Percentiles rank a stretch among this genome's conserved stretches.
phyloP scores from a whole-genome alignment of 2,888 invertebrate species.

The Cheilosia urbana region DNA sequence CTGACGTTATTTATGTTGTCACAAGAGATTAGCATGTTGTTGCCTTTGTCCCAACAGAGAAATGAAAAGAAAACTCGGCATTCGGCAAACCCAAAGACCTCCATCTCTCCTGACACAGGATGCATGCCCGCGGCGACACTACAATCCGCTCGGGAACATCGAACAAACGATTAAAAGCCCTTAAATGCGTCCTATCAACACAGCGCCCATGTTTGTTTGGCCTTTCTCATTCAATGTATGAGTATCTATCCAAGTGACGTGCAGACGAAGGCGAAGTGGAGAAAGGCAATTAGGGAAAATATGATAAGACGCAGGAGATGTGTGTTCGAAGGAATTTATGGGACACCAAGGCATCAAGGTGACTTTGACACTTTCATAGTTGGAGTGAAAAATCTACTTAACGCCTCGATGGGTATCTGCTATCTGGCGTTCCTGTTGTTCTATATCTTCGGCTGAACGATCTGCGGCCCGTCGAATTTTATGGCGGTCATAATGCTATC shows the following conservation, averaged over 20 bases:
- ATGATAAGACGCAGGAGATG: slow-evolving; percentile 56
- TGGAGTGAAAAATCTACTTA: slow-evolving; percentile 36
- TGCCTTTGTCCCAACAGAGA: slow-evolving; percentile 57
- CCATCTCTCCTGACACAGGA: slow-evolving; percentile 37
- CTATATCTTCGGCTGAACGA: slow-evolving; percentile 57
- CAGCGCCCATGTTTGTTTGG: slow-evolving; percentile 54
- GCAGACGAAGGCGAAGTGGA: slow-evolving; percentile 7
- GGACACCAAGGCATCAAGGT: slow-evolving; percentile 43
- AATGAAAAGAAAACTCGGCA: slow-evolving; percentile 71
- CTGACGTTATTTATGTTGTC: slow-evolving; percentile 75
- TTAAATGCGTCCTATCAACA: slow-evolving; percentile 59
- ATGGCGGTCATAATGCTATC: slow-evolving; percentile 55
- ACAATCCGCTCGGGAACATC: slow-evolving; percentile 41
- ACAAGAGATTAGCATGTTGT: slow-evolving; percentile 73
- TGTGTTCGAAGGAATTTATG: slow-evolving; percentile 61
- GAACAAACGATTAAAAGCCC: slow-evolving; percentile 68
- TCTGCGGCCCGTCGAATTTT: slow-evolving; percentile 65
- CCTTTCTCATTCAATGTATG: slow-evolving; percentile 4
- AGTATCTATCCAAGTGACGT: slow-evolving; percentile 1
- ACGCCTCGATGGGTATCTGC: slow-evolving; percentile 51
- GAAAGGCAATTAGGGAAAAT: slow-evolving; percentile 66
- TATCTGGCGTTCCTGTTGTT: slow-evolving; percentile 21
- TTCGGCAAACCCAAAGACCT: slow-evolving; percentile 46
- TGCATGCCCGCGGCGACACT: slow-evolving; percentile 45
- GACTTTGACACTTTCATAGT: slow-evolving; percentile 15